Evolutionary conservation across 2,888 invertebrate species (phyloP).

Genomic region (Frankliniella fusca): DNA sequence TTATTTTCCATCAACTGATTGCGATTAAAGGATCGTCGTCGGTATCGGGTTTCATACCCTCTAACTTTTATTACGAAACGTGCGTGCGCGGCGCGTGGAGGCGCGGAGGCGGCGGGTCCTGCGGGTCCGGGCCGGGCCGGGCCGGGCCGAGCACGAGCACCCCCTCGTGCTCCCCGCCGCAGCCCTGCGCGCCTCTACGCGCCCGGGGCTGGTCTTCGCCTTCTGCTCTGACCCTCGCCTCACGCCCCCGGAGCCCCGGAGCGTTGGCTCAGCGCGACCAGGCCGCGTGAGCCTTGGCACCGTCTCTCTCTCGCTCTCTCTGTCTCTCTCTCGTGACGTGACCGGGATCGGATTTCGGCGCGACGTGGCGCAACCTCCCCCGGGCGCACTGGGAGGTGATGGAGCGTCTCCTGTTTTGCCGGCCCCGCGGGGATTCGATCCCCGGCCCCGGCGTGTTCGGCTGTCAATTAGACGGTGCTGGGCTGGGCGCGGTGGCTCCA

Average conservation of each 20-base stretch:
- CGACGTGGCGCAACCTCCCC: neutral
- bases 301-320: too few species aligned
- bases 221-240: neutral
- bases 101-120: neutral
- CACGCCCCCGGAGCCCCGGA: neutral
- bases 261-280: too few species aligned
- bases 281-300: too few species aligned
- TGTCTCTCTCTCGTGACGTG: neutral
- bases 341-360: constrained; percentile 6
- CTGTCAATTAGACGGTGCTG: neutral
- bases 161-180: neutral
- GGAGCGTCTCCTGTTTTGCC: neutral
- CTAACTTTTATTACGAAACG: neutral
- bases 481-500: neutral
- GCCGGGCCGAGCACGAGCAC: neutral
- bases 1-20: constrained; percentile 41
- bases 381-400: neutral
- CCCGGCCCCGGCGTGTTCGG: neutral
- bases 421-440: constrained; percentile 18
- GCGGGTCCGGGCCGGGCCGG: neutral
- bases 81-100: neutral
- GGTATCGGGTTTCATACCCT: neutral
- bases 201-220: too few species aligned
- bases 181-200: too few species aligned
- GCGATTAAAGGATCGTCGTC: constrained; percentile 32